phyloP scores from a whole-genome alignment of 2,113 vertebrate genomes.

The Ciconia stormi region DNA sequence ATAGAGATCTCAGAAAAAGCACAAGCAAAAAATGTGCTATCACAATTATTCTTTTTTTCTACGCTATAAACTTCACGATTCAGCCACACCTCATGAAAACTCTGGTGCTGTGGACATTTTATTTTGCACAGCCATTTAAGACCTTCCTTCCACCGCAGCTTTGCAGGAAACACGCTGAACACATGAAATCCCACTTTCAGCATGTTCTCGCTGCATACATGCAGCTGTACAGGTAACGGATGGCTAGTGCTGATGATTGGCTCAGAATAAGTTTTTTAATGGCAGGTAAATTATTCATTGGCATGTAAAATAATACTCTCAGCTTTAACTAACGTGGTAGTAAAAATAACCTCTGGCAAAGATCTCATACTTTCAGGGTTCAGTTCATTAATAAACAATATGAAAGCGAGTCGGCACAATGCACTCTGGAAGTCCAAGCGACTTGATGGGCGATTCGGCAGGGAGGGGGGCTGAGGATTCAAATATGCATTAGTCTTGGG shows the following conservation, averaged over 20 bases:
- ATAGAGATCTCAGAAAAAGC: constrained; percentile 29
- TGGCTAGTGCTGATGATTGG: not conserved
- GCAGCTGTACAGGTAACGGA: not conserved
- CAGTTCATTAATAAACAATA: not conserved
- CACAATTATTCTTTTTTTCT: not conserved
- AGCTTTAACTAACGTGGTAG: constrained; percentile 27
- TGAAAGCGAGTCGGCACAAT: accelerated
- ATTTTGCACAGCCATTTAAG: not conserved
- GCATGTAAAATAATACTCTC: constrained; percentile 38
- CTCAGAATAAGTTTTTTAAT: not conserved
- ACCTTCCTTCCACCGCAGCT: not conserved
- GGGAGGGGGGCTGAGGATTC: not conserved
- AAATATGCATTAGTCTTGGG: not conserved
- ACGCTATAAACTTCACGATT: not conserved
- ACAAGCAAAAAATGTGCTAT: not conserved
- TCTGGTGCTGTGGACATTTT: not conserved
- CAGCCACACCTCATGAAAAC: not conserved
- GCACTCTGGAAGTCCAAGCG: not conserved
- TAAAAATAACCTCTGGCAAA: constrained; percentile 47
- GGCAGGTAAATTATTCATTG: constrained; percentile 50
- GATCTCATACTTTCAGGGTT: not conserved
- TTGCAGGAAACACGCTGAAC: not conserved
- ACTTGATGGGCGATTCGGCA: accelerated
- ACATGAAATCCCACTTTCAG: not conserved
- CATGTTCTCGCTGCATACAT: accelerated